These are phyloP conservation scores for Scolopax mira DNA, from an alignment of 2,113 vertebrate species.

Conservation along the genomic window DNA sequence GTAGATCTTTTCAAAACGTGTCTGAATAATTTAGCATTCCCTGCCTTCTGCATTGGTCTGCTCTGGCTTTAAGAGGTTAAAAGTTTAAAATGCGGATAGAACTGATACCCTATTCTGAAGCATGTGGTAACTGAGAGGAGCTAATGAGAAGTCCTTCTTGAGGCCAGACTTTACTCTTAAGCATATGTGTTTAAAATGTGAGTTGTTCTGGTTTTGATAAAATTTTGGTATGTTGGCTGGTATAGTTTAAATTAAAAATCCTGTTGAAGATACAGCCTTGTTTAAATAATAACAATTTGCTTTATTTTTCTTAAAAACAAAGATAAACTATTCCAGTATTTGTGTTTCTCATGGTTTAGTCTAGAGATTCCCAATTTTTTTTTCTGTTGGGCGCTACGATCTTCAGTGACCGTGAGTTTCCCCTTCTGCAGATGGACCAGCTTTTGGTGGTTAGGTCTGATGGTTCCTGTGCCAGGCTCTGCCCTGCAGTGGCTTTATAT, in stretches of 20 bases:
- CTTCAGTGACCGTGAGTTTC: not conserved
- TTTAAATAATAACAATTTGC: not conserved
- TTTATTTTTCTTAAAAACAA: not conserved
- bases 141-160: not conserved
- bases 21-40: not conserved
- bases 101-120: not conserved
- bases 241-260: not conserved
- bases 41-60: not conserved
- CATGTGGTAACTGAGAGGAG: not conserved
- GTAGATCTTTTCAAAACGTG: not conserved
- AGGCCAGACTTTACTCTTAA: not conserved
- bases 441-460: not conserved
- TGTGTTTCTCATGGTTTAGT: not conserved
- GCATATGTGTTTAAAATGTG: not conserved
- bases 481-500: not conserved
- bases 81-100: not conserved
- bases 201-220: not conserved
- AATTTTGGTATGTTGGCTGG: not conserved
- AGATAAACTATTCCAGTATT: not conserved
- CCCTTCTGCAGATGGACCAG: not conserved
- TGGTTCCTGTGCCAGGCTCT: not conserved
- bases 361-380: not conserved
- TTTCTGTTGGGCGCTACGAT: not conserved
- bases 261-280: not conserved
- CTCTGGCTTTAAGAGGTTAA: not conserved